Conservation (phyloP, 2,113 vertebrate genomes). For the Rhineura floridana region DNA sequence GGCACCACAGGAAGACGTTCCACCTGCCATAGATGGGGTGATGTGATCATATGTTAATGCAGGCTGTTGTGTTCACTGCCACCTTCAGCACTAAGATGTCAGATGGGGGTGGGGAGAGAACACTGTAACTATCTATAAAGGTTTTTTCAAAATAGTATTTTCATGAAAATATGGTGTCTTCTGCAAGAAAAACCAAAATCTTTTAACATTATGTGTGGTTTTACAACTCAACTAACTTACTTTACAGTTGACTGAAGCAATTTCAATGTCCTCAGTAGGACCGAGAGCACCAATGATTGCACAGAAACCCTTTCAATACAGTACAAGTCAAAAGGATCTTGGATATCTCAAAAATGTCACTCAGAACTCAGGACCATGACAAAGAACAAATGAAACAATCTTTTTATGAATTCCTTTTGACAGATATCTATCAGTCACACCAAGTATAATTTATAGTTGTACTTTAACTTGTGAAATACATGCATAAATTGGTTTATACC, state of each 20-base stretch:
- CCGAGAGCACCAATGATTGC: not conserved
- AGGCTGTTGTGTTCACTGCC: not conserved
- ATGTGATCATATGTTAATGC: not conserved
- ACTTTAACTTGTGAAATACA: conserved; percentile 1
- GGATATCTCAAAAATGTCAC: conserved; percentile 37
- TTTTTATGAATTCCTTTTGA: conserved; percentile 14
- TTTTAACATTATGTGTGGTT: not conserved
- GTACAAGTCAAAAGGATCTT: conserved; percentile 41
- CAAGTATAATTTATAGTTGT: conserved; percentile 56
- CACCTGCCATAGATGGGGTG: conserved; percentile 32
- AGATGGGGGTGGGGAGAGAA: not conserved
- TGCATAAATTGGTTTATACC: conserved; percentile 19
- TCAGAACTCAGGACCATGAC: conserved; percentile 21
- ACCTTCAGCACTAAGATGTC: not conserved
- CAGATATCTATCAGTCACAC: conserved; percentile 40
- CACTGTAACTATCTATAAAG: not conserved
- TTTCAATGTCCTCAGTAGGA: not conserved
- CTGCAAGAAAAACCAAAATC: conserved; percentile 49
- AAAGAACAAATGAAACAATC: conserved; percentile 42
- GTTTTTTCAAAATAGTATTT: conserved; percentile 9
- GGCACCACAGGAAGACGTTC: conserved; percentile 2
- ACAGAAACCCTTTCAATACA: conserved; percentile 33
- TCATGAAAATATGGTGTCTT: conserved; percentile 33
- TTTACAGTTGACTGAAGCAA: not conserved
- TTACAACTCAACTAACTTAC: not conserved